A percentile compares a stretch with the other conserved stretches of the same genome.
These are phyloP conservation scores for Apoderus coryli DNA, from an alignment of 2,888 invertebrate species.

Conservation along the genomic window DNA sequence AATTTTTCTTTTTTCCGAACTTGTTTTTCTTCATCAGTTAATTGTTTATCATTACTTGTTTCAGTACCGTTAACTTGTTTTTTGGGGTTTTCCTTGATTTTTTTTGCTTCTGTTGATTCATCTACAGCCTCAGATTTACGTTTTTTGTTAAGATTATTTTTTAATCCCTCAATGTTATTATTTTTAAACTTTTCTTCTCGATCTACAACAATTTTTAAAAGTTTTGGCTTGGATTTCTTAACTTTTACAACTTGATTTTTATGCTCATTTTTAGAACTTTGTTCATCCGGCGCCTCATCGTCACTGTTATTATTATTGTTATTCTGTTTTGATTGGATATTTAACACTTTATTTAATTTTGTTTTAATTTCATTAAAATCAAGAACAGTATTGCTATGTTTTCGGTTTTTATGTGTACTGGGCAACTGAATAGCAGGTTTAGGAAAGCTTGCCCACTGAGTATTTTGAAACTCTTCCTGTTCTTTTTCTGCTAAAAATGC, in stretches of 20 bases:
- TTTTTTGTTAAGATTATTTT: conserved; percentile 8
- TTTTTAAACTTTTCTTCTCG: no score
- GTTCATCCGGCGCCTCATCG: conserved; percentile 23
- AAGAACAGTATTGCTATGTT: conserved; percentile 13
- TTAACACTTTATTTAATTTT: conserved; percentile 16
- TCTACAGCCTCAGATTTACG: conserved; percentile 8
- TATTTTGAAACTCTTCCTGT: conserved; percentile 33
- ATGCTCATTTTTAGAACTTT: no score
- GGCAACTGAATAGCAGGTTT: no score
- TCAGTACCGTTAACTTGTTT: no score
- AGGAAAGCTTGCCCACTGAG: conserved; percentile 43
- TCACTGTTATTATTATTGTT: conserved; percentile 16
- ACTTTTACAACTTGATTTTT: no score
- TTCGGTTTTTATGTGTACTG: no score
- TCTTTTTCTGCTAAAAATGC: conserved; percentile 30
- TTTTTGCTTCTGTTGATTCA: conserved; percentile 12
- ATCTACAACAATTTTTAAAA: neutral
- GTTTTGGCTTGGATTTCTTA: conserved; percentile 7
- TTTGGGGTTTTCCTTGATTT: conserved; percentile 7
- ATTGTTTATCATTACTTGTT: no score
- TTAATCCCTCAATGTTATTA: no score
- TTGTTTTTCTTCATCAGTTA: conserved; percentile 4
- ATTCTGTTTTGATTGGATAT: conserved; percentile 11
- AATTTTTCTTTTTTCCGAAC: conserved; percentile 5
- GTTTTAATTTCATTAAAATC: conserved; percentile 15